phyloP scores from a whole-genome alignment of 2,797 vertebrate species.

The Danio kyathit region DNA sequence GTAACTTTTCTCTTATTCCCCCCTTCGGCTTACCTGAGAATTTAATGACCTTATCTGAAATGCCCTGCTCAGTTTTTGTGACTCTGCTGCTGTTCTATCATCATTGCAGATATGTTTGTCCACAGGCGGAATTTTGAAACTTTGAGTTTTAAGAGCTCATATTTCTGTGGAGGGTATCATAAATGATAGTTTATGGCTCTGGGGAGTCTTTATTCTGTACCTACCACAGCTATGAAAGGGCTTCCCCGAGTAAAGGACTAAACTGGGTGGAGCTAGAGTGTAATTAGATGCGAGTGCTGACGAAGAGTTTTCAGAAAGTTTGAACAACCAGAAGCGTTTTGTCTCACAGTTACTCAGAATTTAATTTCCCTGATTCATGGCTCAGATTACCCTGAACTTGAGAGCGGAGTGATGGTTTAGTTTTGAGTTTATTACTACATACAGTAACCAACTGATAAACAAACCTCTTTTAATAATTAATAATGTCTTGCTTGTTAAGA shows the following conservation, averaged over 20 bases:
- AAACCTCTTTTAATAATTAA: neutral
- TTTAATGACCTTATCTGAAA: constrained; percentile 53
- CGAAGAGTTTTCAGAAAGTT: constrained; percentile 54
- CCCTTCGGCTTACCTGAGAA: constrained; percentile 41
- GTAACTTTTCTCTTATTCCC: constrained; percentile 19
- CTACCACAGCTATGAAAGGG: constrained; percentile 60
- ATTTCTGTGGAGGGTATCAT: constrained; percentile 54
- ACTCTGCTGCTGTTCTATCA: constrained; percentile 39
- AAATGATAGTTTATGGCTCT: constrained; percentile 54
- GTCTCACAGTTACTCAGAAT: constrained; percentile 12
- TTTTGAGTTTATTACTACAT: neutral
- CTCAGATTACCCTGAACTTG: neutral
- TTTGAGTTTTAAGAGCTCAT: constrained; percentile 52
- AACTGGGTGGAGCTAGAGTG: constrained; percentile 53
- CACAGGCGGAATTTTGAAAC: constrained; percentile 48
- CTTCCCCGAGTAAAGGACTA: constrained; percentile 53
- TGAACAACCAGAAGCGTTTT: constrained; percentile 47
- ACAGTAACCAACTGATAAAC: neutral
- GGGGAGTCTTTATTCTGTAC: constrained; percentile 57
- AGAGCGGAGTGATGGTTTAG: neutral
- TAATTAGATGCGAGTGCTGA: constrained; percentile 44
- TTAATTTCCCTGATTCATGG: constrained; percentile 38
- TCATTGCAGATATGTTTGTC: constrained; percentile 49
- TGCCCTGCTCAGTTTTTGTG: constrained; percentile 32
- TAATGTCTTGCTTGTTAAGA: too few relatives aligned